These are phyloP conservation scores for Cervus canadensis DNA, from an alignment of 2,113 vertebrate species.

Conservation along the genomic window DNA sequence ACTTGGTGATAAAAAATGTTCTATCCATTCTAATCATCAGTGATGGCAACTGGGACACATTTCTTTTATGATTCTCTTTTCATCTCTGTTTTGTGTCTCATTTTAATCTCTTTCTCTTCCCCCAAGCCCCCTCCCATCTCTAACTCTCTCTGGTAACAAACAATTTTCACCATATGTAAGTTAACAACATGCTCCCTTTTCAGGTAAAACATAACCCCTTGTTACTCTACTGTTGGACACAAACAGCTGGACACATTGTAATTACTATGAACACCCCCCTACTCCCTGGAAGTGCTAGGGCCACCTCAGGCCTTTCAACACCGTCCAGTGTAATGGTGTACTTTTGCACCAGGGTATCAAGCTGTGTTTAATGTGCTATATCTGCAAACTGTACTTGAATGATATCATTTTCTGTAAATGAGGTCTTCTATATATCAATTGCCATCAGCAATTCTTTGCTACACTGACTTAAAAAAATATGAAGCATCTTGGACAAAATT, in stretches of 20 bases:
- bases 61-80: neutral
- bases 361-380: conserved; percentile 84
- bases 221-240: conserved; percentile 64
- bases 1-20: conserved; percentile 45
- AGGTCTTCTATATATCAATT: conserved; percentile 78
- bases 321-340: conserved; percentile 68
- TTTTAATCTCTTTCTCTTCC: conserved; percentile 36
- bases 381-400: conserved; percentile 77
- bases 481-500: conserved; percentile 73
- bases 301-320: conserved; percentile 73
- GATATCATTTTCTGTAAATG: conserved; percentile 85
- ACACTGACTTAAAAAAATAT: conserved; percentile 79
- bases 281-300: conserved; percentile 55
- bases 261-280: conserved; percentile 68
- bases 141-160: conserved; percentile 47
- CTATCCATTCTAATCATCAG: conserved; percentile 57
- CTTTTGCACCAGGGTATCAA: conserved; percentile 77
- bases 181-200: conserved; percentile 71
- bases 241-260: conserved; percentile 78
- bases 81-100: neutral
- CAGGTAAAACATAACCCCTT: conserved; percentile 63
- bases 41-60: conserved; percentile 22
- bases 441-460: conserved; percentile 78
- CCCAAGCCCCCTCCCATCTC: neutral
- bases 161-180: conserved; percentile 79